Conservation (phyloP, 2,797 vertebrate genomes). For the Chelon labrosus region DNA sequence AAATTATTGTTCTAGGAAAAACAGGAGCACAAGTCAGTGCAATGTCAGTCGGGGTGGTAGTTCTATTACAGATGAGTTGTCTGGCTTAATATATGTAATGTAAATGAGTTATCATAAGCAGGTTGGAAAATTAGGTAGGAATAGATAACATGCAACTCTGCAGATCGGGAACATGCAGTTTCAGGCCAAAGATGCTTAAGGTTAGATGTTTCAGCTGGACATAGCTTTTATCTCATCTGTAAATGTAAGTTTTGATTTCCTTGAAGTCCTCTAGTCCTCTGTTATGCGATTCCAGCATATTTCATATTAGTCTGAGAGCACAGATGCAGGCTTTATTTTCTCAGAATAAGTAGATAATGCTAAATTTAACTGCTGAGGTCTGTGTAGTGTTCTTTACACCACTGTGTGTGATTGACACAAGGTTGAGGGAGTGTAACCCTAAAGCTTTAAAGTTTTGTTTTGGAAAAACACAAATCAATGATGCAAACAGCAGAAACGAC, state of each 20-base stretch:
- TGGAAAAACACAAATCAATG: slow-evolving; percentile 13
- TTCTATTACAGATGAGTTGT: too few species aligned
- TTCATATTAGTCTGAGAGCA: not conserved
- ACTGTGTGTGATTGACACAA: not conserved
- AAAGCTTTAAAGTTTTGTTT: slow-evolving; percentile 9
- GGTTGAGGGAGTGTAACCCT: slow-evolving; percentile 3
- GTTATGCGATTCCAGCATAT: not conserved
- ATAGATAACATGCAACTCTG: too few species aligned
- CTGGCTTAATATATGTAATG: too few species aligned
- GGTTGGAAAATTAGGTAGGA: too few species aligned
- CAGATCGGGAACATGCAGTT: too few species aligned
- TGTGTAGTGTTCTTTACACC: not conserved
- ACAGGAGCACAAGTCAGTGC: too few species aligned
- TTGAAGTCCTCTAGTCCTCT: not conserved
- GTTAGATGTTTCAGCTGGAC: too few species aligned
- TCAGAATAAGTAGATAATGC: not conserved
- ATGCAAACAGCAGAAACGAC: not conserved
- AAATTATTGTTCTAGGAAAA: too few species aligned
- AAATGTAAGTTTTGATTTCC: not conserved
- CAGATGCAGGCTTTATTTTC: not conserved
- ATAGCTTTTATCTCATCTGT: not conserved
- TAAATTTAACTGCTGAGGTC: not conserved
- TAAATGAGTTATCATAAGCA: too few species aligned
- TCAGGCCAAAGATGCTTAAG: too few species aligned
- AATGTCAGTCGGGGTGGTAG: too few species aligned